Evolutionary conservation across 2,113 vertebrate genomes (phyloP), one percentile per base, ranked within the genome.

Genomic region (Cricetomys ansorgei): DNA sequence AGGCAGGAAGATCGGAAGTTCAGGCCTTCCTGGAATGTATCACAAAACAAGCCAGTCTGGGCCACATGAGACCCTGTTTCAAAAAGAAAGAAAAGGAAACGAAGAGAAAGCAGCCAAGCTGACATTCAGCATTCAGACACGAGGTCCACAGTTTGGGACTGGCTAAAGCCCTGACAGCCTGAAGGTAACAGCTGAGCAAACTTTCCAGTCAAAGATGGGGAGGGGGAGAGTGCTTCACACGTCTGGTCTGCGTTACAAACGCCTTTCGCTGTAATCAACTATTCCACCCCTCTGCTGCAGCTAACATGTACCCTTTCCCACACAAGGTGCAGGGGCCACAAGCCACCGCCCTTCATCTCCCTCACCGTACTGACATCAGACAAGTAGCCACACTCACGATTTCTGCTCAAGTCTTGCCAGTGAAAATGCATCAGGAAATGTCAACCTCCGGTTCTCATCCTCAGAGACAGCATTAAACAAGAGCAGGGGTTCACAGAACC

Each of bases 381-480:
- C 70, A 96, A 93, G 96, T 53, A 57, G 92, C 7, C 2, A 70
- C 57, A n/a, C 34, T 69, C 55, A 95, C 93, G 84, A 89, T 94
- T 97, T 96, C 95, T 96, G 75, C 45, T 93, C 79, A 53, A 75
- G 67, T 59, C 93, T 96, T 84, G 69, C 97, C 93, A 85, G 59
- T 50, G 81, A 95, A 96, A 94, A 96, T 37, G 34, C 80, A 83
- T 92, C 76, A 53, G 85, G 75, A 95, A 96, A 96, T 93, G 95
- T 90, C 95, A 97, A 19, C 85, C 79, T 93, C 80, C 90, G 90
- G 84, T 93, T 96, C 85, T 97, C 96, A 92, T 92, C 85, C 85
- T 94, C 92, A 91, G 96, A 93, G 48, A 91, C 0, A 29, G 76
- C 83, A 43, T 93, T 96, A 97, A 97, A 89, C 89, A 89, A 94